Evolutionary conservation across 2,113 vertebrate genomes (phyloP), one percentile per base, ranked within the genome.

Genomic region (Oncorhynchus mykiss): DNA sequence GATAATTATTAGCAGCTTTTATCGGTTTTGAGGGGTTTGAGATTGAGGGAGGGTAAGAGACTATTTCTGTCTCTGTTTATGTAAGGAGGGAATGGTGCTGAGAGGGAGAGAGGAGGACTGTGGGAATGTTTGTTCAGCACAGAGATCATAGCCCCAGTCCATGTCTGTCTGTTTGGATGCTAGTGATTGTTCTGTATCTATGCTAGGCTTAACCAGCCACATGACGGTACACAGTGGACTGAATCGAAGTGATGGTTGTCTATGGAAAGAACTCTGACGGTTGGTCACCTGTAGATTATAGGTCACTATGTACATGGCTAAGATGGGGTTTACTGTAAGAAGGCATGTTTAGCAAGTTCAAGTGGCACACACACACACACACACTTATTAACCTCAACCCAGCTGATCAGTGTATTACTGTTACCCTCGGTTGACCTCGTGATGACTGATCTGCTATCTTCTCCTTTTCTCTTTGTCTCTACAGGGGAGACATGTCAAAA

Each of bases 401-500:
- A 2, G 31, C 6, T 48, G 73, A 64, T 12, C 60, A 60, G 74
- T 20, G 60, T 12, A 31, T 48, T 22, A 16, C 31, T 12, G 67
- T 48, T 22, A 16, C 31, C 39, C 20, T 20, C 11, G 6, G 14
- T 68, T 54, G 3, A 24, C 24, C 24, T 20, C 11, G 6, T 48
- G 67, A 48, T 75, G 9, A 18, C 48, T 85, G 66, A 84, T 51
- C 48, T 77, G 31, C 29, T 80, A n/a, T 66, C 59, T 82, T 85
- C 6, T 34, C 34, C 34, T 34, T 34, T 20, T 67, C 69, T 39
- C 39, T 39, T 39, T 8, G 8, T 45, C 51, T 78, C 72, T 60
- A 39, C 90, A 94, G 94, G 95, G 95, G 67, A 93, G 95, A 39
- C 95, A 96, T 72, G 95, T 96, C 78, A 96, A 96, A 86, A 96